Percentiles rank a stretch among this genome's conserved stretches.
Evolutionary conservation across 2,113 vertebrate species (phyloP).

Genomic region (Mohoua ochrocephala): DNA sequence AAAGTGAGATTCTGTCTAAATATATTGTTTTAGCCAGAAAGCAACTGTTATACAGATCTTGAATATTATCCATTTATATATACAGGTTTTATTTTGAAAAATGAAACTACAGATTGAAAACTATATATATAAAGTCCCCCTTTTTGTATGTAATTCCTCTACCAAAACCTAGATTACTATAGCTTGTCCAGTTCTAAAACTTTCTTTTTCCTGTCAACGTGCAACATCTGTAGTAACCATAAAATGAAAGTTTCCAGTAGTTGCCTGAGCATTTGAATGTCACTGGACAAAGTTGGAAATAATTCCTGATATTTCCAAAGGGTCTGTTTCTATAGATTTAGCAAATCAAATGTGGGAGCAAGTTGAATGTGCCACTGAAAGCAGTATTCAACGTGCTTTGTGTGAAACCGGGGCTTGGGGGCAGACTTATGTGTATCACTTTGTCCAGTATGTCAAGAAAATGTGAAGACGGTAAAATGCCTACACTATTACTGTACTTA

Average conservation of each 20-base stretch:
- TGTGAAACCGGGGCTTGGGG: background rate
- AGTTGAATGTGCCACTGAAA: background rate
- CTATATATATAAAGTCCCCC: slow-evolving; percentile 21
- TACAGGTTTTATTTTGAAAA: slow-evolving; percentile 54
- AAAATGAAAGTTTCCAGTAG: background rate
- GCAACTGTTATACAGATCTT: background rate
- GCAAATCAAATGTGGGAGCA: background rate
- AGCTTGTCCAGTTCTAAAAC: slow-evolving; percentile 52
- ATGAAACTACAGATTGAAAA: slow-evolving; percentile 15
- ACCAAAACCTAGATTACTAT: background rate
- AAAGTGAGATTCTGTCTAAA: slow-evolving; percentile 26
- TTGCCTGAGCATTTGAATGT: slow-evolving; percentile 34
- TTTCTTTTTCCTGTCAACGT: background rate
- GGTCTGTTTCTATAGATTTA: background rate
- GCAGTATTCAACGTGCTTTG: background rate
- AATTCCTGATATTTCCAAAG: background rate
- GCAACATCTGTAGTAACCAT: background rate
- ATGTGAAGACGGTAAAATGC: slow-evolving; percentile 42
- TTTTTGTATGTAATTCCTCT: slow-evolving; percentile 32
- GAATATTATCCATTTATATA: slow-evolving; percentile 38
- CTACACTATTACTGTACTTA: slow-evolving; percentile 39
- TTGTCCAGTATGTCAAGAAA: slow-evolving; percentile 41
- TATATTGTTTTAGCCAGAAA: background rate
- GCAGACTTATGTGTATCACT: background rate
- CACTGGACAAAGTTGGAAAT: background rate